Evolutionary conservation across 2,113 vertebrate genomes (phyloP), one percentile per base, ranked within the genome.

Genomic region (Bufo bufo): DNA sequence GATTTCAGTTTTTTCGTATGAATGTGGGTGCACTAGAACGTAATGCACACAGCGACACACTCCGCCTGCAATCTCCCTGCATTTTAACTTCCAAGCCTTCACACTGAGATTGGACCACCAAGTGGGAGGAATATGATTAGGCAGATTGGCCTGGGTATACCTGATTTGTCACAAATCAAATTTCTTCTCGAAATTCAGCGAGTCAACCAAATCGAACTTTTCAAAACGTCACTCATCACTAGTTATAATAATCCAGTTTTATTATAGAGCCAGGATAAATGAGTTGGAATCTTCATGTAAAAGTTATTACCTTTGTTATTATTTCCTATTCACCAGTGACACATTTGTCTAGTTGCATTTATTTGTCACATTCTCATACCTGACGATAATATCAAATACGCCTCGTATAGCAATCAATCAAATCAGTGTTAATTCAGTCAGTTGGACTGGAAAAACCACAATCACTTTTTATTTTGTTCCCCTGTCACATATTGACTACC

Each of bases 401-500:
- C 45, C 17, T 19, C 1, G 7, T 75, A 50, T 7, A 75, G 72
- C 45, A 17, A 75, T 75, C 72, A 49, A 50, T 75, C 45, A 50
- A 17, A 75, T 75, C 45, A 50, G 72, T 11, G 72, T 10, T 75
- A 75, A 75, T 75, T 75, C 72, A 50, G 45, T 49, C 72, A 50
- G 19, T 8, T 49, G 72, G 72, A 75, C 49, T 9, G 17, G 45
- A 17, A 75, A 75, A 75, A 50, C 72, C 47, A 75, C 45, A 75
- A 75, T 50, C 6, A 50, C 45, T 45, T 45, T 12, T 7, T 75
- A 19, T 75, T 20, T 9, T 50, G 16, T 74, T 45, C 7, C 43
- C 16, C 16, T 61, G 79, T 81, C 79, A 61, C 56, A 45, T 81
- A 61, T 61, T 81, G 58, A 81, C 79, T 8, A 17, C 50, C 11